Evolutionary conservation across 2,888 invertebrate genomes (phyloP).

Genomic region (Cephus spinipes): DNA sequence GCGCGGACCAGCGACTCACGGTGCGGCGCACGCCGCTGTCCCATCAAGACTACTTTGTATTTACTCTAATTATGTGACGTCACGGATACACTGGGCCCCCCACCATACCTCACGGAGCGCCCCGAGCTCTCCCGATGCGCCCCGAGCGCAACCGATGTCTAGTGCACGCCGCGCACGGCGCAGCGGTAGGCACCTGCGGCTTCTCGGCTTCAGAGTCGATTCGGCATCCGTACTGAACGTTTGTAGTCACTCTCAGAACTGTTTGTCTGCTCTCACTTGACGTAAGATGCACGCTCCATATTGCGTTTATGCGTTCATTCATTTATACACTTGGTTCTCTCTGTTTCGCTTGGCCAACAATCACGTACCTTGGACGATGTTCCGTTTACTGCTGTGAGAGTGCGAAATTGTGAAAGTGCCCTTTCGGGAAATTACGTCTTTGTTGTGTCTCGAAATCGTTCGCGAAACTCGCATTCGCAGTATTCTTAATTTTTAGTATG

Average conservation of each 20-base stretch:
- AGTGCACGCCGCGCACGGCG: constrained; percentile 21
- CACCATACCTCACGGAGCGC: constrained; percentile 43
- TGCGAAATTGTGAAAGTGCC: too few species aligned
- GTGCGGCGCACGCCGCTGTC: constrained; percentile 73
- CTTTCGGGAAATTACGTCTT: too few species aligned
- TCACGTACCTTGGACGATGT: too few species aligned
- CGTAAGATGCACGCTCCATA: too few species aligned
- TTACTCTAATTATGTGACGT: constrained; percentile 79
- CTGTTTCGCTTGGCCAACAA: too few species aligned
- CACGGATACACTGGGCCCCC: constrained; percentile 68
- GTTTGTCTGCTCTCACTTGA: too few species aligned
- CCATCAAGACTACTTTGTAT: constrained; percentile 76
- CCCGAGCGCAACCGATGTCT: constrained; percentile 37
- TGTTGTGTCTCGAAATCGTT: too few species aligned
- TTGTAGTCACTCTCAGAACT: too few species aligned
- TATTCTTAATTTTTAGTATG: background rate
- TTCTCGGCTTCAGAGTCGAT: background rate
- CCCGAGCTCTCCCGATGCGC: constrained; percentile 41
- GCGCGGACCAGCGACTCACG: constrained; percentile 63
- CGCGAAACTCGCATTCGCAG: too few species aligned
- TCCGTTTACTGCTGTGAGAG: too few species aligned
- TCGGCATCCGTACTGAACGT: background rate
- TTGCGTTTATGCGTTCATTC: too few species aligned
- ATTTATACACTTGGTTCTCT: too few species aligned
- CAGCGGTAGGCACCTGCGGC: constrained; percentile 29